A percentile compares a stretch with the other conserved stretches of the same genome.
phyloP scores from a whole-genome alignment of 2,113 vertebrate genomes.

The Ciconia maguari region DNA sequence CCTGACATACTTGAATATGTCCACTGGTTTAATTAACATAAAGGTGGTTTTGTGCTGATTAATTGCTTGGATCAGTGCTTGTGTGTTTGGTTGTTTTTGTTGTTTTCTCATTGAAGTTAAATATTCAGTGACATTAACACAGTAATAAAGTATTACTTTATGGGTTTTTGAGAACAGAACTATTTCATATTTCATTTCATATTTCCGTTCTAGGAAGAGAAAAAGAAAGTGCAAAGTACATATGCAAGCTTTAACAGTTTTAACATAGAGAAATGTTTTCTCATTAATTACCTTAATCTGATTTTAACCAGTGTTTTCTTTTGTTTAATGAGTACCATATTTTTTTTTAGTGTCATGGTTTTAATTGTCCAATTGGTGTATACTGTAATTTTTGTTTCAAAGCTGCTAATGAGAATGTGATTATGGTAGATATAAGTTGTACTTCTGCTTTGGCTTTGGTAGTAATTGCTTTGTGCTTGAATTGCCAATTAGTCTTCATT shows the following conservation, averaged over 20 bases:
- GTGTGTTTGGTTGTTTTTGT: too few relatives aligned
- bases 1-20: background rate
- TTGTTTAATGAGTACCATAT: background rate
- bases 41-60: background rate
- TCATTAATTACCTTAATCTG: background rate
- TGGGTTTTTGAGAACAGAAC: background rate
- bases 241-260: background rate
- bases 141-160: background rate
- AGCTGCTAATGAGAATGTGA: background rate
- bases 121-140: background rate
- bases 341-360: background rate
- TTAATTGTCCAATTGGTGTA: background rate
- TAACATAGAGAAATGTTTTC: background rate
- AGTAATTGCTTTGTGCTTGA: background rate
- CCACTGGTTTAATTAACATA: background rate
- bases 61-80: background rate
- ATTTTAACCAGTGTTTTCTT: background rate
- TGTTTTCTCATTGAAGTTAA: background rate
- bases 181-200: background rate
- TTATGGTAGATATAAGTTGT: background rate
- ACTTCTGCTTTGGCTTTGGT: background rate
- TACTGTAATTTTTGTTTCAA: constrained; percentile 19
- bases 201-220: background rate
- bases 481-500: background rate
- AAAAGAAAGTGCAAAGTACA: background rate